These are phyloP conservation scores for Tragelaphus buxtoni DNA, from an alignment of 2,113 vertebrate genomes.

Conservation along the genomic window DNA sequence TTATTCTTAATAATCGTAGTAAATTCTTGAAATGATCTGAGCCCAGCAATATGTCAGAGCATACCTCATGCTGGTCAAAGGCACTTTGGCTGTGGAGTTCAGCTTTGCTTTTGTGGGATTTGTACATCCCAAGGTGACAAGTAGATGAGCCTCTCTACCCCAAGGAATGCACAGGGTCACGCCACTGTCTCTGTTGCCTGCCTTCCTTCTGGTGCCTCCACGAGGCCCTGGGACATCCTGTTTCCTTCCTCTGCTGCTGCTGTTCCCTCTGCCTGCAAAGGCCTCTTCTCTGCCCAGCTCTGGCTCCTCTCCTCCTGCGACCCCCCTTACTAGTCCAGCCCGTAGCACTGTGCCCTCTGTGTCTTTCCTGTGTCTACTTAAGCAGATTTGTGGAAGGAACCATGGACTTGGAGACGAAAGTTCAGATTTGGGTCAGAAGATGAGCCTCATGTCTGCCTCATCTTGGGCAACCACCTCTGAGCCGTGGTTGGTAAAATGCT, in stretches of 20 bases:
- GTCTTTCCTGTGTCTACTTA: background rate
- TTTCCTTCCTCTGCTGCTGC: background rate
- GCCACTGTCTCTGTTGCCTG: background rate
- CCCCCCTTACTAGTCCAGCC: background rate
- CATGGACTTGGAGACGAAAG: background rate
- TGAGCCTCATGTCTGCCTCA: background rate
- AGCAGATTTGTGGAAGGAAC: background rate
- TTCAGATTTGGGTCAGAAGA: background rate
- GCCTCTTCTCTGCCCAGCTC: background rate
- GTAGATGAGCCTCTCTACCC: background rate
- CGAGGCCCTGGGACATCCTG: background rate
- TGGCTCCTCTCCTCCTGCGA: background rate
- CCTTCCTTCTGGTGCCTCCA: background rate
- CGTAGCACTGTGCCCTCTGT: accelerated
- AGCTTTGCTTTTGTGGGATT: background rate
- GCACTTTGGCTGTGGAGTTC: background rate
- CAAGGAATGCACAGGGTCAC: background rate
- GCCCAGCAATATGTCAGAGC: background rate
- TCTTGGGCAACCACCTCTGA: background rate
- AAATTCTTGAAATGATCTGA: background rate
- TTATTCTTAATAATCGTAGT: background rate
- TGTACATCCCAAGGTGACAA: background rate
- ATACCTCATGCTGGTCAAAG: background rate
- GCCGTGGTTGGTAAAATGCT: background rate
- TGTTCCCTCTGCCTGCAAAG: background rate